Evolutionary conservation across 2,113 vertebrate genomes (phyloP).

Genomic region (Syngnathoides biaculeatus): DNA sequence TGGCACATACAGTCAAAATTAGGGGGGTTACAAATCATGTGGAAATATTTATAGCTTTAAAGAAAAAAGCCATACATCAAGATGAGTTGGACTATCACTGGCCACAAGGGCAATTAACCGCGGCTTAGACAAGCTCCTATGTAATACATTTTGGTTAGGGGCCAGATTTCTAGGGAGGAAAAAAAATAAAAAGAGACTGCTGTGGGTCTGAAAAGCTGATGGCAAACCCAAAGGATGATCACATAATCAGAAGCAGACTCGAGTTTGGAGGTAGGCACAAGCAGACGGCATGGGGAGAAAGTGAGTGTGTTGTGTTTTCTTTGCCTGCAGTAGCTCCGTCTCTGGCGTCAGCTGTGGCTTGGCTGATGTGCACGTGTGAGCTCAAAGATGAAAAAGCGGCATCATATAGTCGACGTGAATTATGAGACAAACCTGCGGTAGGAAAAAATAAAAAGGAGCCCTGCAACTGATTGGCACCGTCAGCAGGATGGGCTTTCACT

Average conservation of each 20-base stretch:
- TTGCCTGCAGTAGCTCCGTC: conserved; percentile 67
- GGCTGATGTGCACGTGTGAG: conserved; percentile 57
- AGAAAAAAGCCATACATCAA: conserved; percentile 15
- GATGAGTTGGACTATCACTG: conserved; percentile 23
- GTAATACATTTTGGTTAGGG: conserved; percentile 55
- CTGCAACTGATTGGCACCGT: conserved; percentile 49
- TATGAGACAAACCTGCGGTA: conserved; percentile 49
- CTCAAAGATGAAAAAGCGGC: conserved; percentile 63
- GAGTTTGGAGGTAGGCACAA: conserved; percentile 39
- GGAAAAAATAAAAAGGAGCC: conserved; percentile 41
- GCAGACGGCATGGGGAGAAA: conserved; percentile 51
- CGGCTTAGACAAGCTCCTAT: conserved; percentile 54
- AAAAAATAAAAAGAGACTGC: conserved; percentile 41
- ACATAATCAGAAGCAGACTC: conserved; percentile 72
- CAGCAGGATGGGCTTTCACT: conserved; percentile 23
- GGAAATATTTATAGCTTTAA: conserved; percentile 26
- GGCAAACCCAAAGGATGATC: conserved; percentile 63
- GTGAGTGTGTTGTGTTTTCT: conserved; percentile 68
- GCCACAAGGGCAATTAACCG: conserved; percentile 55
- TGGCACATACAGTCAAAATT: conserved; percentile 18
- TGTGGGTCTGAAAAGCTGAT: conserved; percentile 58
- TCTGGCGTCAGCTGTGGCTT: conserved; percentile 67
- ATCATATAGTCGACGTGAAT: conserved; percentile 63
- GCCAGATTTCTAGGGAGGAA: conserved; percentile 42
- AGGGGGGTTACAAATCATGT: conserved; percentile 14